Evolutionary conservation across 2,113 vertebrate species (phyloP).

Genomic region (Glaucidium brasilianum): DNA sequence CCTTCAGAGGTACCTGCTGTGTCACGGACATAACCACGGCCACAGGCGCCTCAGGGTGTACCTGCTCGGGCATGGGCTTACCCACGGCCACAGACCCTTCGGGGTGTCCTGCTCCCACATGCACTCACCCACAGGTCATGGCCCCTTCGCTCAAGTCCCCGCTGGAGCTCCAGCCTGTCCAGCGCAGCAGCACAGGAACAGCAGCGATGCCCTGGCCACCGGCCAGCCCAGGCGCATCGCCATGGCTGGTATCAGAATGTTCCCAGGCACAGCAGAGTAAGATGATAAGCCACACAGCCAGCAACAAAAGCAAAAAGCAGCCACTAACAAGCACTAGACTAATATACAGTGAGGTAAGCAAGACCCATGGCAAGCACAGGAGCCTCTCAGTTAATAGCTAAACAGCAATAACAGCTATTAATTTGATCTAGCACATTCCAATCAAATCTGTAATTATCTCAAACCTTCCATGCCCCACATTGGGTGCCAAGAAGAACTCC

Average conservation of each 20-base stretch:
- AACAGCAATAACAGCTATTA: background rate
- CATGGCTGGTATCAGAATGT: background rate
- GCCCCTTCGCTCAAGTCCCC: background rate
- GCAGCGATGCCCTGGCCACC: background rate
- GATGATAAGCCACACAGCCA: background rate
- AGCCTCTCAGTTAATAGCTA: background rate
- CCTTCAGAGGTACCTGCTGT: background rate
- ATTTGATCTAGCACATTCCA: background rate
- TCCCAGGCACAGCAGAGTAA: background rate
- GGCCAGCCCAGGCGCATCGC: background rate
- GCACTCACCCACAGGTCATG: background rate
- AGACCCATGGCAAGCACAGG: background rate
- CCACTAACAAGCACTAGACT: background rate
- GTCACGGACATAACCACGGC: background rate
- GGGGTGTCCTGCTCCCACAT: background rate
- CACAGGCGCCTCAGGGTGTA: background rate
- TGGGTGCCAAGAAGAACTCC: background rate
- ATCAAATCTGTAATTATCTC: background rate
- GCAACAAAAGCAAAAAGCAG: background rate
- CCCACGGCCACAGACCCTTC: background rate
- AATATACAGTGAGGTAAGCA: background rate
- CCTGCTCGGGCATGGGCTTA: background rate
- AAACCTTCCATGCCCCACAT: background rate
- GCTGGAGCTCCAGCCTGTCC: background rate
- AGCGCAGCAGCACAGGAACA: background rate